Base-by-base conservation (phyloP, 2,113 vertebrate genomes). In the Anoplopoma fimbria region DNA sequence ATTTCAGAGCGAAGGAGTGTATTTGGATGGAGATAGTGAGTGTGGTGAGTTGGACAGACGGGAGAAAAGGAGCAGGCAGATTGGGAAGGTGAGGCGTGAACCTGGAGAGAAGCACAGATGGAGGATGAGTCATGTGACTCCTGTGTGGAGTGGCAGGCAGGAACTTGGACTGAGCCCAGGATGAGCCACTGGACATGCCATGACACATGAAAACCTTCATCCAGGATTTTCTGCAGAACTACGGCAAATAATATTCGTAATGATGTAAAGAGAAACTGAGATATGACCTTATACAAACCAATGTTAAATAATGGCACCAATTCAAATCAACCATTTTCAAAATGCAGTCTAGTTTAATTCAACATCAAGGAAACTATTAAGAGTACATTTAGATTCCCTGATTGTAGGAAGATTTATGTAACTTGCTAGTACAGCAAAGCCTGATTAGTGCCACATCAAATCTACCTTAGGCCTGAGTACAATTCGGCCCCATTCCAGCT, bases 91-190 rank as follows among this genome's bases (percentile, higher is more conserved):
- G 86, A 87, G 79, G 61, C 1, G 9, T 84, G 75, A 89, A 92
- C 92, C 93, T 85, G 90, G 49, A 84, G 91, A 90, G 89, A 86
- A 64, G 90, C 89, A 86, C 93, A 93, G 93, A 94, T 94, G 93
- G 93, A 91, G 70, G 65, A 85, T 90, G 90, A 91, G 85, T 93
- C 93, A 93, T 77, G 75, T 91, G 92, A 92, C 84, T 69, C 23
- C 73, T 64, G 57, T 57, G 77, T 76, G 88, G 83, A 87, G 84
- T 83, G 75, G 81, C 88, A 77, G 87, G 51, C 81, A 58, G 40
- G 40, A 70, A 74, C 78, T 36, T 82, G 87, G 87, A 86, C 42
- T 9, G 57, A 65, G 69, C 51, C 67, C 83, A 75, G 55, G 4
- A 60, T 17, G 68, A 88, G 62, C 68, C 61, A 65, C 40, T 74